Conservation (phyloP, 2,888 invertebrate genomes). For the Mellilla xanthometata region DNA sequence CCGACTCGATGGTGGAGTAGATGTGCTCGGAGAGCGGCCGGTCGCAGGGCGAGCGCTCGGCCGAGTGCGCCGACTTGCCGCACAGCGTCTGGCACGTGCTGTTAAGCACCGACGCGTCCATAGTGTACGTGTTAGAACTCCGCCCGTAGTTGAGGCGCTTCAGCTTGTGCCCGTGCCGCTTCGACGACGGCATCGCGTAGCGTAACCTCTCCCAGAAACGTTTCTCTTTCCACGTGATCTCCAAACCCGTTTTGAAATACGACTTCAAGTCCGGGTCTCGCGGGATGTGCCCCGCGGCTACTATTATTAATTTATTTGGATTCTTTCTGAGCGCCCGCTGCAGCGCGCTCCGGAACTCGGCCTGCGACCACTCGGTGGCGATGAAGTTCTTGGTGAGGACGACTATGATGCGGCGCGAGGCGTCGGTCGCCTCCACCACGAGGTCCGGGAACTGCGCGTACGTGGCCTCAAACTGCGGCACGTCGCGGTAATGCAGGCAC, state of each 20-base stretch:
- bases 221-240: constrained; percentile 94
- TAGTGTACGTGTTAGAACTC: constrained; percentile 93
- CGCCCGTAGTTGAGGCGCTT: constrained; percentile 87
- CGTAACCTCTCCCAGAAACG: constrained; percentile 97
- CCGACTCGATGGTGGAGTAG: constrained; percentile 94
- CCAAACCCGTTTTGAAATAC: constrained; percentile 93
- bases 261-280: constrained; percentile 94
- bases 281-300: constrained; percentile 90
- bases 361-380: constrained; percentile 95
- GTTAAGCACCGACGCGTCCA: constrained; percentile 85
- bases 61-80: constrained; percentile 77
- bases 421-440: constrained; percentile 93
- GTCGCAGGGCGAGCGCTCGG: constrained; percentile 84
- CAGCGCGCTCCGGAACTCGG: constrained; percentile 94
- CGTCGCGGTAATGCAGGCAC: constrained; percentile 94
- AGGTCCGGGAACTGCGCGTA: constrained; percentile 88
- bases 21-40: constrained; percentile 93
- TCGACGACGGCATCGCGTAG: constrained; percentile 93
- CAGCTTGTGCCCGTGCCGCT: constrained; percentile 82
- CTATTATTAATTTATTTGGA: constrained; percentile 93
- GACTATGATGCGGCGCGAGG: constrained; percentile 92
- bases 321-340: constrained; percentile 93
- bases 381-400: constrained; percentile 94
- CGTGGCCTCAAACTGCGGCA: constrained; percentile 87
- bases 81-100: constrained; percentile 84